A percentile compares a stretch with the other conserved stretches of the same genome.
Conservation (phyloP, 53 echinoderm and acorn worm species). For the Paelopatides confundens region DNA sequence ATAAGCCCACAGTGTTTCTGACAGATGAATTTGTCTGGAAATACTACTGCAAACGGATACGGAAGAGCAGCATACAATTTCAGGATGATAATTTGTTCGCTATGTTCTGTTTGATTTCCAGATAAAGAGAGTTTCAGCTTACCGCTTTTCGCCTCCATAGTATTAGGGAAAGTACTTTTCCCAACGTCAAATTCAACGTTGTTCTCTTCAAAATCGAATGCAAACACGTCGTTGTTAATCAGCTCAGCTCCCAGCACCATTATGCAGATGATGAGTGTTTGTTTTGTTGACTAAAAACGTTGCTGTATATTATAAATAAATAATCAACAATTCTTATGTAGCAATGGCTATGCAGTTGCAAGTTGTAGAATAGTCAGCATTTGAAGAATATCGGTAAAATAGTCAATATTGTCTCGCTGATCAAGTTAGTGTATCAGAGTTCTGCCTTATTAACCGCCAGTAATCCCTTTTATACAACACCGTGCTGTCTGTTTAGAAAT, state of each 20-base stretch:
- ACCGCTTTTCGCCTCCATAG: constrained; percentile 30
- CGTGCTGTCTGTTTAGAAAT: constrained; percentile 18
- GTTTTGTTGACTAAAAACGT: too few relatives aligned
- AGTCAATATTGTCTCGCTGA: too few relatives aligned
- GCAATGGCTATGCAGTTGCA: too few relatives aligned
- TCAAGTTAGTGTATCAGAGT: too few relatives aligned
- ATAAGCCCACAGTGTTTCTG: constrained; percentile 23
- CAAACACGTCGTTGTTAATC: not conserved
- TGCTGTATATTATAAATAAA: too few relatives aligned
- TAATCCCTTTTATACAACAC: too few relatives aligned
- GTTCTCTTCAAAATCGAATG: not conserved
- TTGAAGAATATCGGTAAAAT: too few relatives aligned
- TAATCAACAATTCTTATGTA: too few relatives aligned
- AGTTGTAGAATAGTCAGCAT: too few relatives aligned
- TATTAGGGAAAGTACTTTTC: not conserved
- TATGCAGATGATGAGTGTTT: not conserved
- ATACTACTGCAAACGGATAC: constrained; percentile 10
- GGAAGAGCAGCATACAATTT: constrained; percentile 30
- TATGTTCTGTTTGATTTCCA: not conserved
- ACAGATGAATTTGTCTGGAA: constrained; percentile 32
- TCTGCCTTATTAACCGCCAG: too few relatives aligned
- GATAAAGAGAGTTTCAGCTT: constrained; percentile 17
- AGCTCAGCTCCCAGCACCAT: constrained; percentile 32
- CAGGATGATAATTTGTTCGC: constrained; percentile 19
- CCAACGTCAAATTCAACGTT: not conserved